phyloP scores from a whole-genome alignment of 2,888 invertebrate species.

The Lasioglossum pauxillum region DNA sequence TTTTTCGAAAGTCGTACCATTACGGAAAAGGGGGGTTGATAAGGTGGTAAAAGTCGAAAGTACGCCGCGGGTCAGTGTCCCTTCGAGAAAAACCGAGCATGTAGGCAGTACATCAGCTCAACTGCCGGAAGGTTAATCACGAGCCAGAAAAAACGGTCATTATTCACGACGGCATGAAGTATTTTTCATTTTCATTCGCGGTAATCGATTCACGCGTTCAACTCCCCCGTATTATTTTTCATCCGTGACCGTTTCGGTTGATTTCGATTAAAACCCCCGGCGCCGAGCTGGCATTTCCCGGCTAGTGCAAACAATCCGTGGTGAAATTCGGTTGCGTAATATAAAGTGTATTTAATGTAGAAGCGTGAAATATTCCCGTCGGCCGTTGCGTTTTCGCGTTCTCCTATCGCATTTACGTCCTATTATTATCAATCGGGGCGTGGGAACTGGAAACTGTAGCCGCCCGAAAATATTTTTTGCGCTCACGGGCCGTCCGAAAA shows the following conservation, averaged over 20 bases:
- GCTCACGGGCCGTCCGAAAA: background rate
- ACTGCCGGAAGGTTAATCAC: background rate
- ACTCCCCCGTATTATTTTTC: background rate
- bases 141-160: slow-evolving; percentile 3
- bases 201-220: background rate
- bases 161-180: background rate
- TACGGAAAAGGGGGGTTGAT: background rate
- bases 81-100: background rate
- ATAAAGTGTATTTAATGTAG: slow-evolving; percentile 31
- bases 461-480: background rate
- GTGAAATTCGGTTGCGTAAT: slow-evolving; percentile 21
- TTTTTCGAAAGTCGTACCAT: background rate
- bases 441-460: background rate
- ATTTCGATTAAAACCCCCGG: slow-evolving; percentile 20
- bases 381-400: slow-evolving; percentile 18
- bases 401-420: background rate
- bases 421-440: slow-evolving; percentile 7
- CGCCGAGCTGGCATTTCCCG: background rate
- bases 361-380: slow-evolving; percentile 24
- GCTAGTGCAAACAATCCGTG: slow-evolving; percentile 13
- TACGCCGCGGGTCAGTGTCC: background rate
- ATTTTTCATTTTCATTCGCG: slow-evolving; percentile 23
- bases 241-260: slow-evolving; percentile 7
- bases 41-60: background rate
- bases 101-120: background rate